Percentiles rank a stretch among this genome's conserved stretches.
These are phyloP conservation scores for Rynchops niger DNA, from an alignment of 2,113 vertebrate species.

Conservation along the genomic window DNA sequence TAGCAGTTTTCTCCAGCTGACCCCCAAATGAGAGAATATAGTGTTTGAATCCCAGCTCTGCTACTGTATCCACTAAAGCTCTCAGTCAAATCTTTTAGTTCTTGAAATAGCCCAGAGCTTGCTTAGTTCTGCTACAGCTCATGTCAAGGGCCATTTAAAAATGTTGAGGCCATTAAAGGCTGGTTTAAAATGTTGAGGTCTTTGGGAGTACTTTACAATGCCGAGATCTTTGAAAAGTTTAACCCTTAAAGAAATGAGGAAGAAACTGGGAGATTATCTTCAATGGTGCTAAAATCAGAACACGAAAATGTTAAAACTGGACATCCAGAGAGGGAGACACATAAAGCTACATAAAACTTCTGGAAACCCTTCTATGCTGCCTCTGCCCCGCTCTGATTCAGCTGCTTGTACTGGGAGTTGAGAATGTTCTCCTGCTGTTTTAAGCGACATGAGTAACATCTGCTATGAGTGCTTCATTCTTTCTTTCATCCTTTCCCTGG, in stretches of 20 bases:
- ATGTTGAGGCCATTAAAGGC: background rate
- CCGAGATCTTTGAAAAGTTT: background rate
- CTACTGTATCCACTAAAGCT: background rate
- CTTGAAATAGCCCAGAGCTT: slow-evolving; percentile 25
- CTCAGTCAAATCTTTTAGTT: slow-evolving; percentile 4
- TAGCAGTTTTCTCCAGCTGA: slow-evolving; percentile 12
- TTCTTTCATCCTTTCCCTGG: slow-evolving; percentile 60
- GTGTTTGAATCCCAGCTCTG: background rate
- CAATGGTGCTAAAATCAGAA: background rate
- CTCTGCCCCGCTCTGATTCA: background rate
- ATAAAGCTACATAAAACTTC: background rate
- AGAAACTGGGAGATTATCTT: background rate
- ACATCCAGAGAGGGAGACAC: background rate
- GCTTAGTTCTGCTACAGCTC: background rate
- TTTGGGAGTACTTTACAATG: background rate
- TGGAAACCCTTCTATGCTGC: background rate
- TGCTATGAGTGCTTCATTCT: slow-evolving; percentile 41
- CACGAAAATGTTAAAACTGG: background rate
- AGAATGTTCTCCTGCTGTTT: slow-evolving; percentile 38
- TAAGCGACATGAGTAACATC: slow-evolving; percentile 47
- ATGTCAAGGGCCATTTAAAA: slow-evolving; percentile 8
- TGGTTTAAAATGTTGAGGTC: background rate
- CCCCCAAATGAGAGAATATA: background rate
- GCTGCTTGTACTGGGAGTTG: background rate
- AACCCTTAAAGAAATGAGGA: background rate